Conservation (phyloP, 2,797 vertebrate genomes). For the Falco biarmicus region DNA sequence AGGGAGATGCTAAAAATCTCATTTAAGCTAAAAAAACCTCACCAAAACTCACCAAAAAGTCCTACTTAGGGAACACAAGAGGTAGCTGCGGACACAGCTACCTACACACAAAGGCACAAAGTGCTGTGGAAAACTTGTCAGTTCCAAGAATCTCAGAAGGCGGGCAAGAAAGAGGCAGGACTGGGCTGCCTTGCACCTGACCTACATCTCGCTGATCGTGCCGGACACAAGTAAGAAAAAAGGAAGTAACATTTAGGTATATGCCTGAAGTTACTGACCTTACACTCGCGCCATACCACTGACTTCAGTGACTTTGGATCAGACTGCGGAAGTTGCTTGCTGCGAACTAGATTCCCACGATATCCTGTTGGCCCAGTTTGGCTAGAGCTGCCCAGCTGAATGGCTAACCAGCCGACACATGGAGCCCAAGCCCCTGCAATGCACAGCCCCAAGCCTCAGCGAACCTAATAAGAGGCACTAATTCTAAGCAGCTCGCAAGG, state of each 20-base stretch:
- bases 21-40: background rate
- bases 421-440: background rate
- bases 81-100: background rate
- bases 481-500: background rate
- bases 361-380: background rate
- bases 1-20: background rate
- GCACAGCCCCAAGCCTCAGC: background rate
- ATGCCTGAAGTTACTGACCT: constrained; percentile 11
- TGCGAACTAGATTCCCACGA: background rate
- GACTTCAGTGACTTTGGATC: background rate
- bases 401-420: rapidly evolving
- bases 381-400: background rate
- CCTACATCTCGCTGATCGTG: background rate
- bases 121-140: background rate
- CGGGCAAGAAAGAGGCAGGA: background rate
- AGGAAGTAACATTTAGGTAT: background rate
- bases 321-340: background rate
- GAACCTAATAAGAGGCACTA: background rate
- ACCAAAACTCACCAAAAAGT: background rate
- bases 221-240: background rate
- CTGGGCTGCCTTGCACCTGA: background rate
- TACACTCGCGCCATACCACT: background rate
- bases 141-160: background rate
- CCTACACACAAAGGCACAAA: background rate
- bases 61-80: background rate